These are phyloP conservation scores for Agrotis ipsilon DNA, from an alignment of 2,888 invertebrate species.

Conservation along the genomic window DNA sequence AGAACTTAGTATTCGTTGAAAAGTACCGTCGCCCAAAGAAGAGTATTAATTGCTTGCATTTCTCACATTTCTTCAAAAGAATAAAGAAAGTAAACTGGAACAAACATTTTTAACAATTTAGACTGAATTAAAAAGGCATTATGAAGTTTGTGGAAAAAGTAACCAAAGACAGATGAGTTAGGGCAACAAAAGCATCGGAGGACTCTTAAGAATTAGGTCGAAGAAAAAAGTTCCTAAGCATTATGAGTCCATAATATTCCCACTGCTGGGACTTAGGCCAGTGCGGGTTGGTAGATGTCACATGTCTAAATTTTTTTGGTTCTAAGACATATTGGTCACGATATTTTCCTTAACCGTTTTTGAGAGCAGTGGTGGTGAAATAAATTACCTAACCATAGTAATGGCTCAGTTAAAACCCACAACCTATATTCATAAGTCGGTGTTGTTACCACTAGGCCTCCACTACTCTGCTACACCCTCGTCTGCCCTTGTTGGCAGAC, in stretches of 20 bases:
- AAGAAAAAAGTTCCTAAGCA: background rate
- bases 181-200: constrained; percentile 14
- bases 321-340: too few relatives aligned
- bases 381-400: too few relatives aligned
- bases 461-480: constrained; percentile 4
- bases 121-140: constrained; percentile 56
- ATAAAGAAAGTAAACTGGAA: constrained; percentile 21
- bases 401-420: too few relatives aligned
- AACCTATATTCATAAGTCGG: too few relatives aligned
- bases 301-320: too few relatives aligned
- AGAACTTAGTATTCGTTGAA: background rate
- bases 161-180: background rate
- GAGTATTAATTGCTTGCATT: constrained; percentile 14
- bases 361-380: too few relatives aligned
- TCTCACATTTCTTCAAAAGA: constrained; percentile 11
- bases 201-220: background rate
- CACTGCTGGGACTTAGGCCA: too few relatives aligned
- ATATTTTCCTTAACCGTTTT: too few relatives aligned
- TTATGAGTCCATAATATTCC: too few relatives aligned
- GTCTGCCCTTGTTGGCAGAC: too few relatives aligned
- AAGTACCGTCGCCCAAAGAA: constrained; percentile 11
- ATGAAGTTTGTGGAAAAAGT: constrained; percentile 38
- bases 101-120: constrained; percentile 49
- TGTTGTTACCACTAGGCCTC: too few relatives aligned
- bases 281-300: too few relatives aligned